Evolutionary conservation across 2,113 vertebrate genomes (phyloP).

Genomic region (Dromiciops gliroides): DNA sequence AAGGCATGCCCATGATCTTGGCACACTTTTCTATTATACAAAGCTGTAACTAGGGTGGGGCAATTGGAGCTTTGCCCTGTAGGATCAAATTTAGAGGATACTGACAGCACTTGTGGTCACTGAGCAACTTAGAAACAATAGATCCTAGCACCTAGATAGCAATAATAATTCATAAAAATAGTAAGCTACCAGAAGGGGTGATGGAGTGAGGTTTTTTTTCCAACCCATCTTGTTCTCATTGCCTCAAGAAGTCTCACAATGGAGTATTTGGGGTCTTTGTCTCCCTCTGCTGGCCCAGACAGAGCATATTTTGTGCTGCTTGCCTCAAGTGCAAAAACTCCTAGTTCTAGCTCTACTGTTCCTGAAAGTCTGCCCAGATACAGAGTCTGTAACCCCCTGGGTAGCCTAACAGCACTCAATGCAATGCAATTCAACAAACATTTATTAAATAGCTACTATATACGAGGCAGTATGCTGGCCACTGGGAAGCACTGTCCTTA

Average conservation of each 20-base stretch:
- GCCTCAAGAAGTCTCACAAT: background rate
- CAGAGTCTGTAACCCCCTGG: background rate
- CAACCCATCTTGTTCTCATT: background rate
- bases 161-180: background rate
- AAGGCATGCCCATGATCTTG: background rate
- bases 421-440: background rate
- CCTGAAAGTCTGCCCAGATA: background rate
- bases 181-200: background rate
- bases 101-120: background rate
- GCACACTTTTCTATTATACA: background rate
- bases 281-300: background rate
- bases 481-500: background rate
- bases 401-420: background rate
- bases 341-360: background rate
- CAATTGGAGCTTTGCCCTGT: background rate
- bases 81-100: background rate
- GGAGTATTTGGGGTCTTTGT: background rate
- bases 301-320: background rate
- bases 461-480: too few species aligned
- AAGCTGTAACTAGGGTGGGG: background rate
- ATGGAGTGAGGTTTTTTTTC: background rate
- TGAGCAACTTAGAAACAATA: background rate
- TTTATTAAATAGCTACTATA: background rate
- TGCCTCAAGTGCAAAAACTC: background rate
- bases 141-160: background rate